These are phyloP conservation scores for Timema cristinae DNA, from an alignment of 2,888 invertebrate species.

Conservation along the genomic window DNA sequence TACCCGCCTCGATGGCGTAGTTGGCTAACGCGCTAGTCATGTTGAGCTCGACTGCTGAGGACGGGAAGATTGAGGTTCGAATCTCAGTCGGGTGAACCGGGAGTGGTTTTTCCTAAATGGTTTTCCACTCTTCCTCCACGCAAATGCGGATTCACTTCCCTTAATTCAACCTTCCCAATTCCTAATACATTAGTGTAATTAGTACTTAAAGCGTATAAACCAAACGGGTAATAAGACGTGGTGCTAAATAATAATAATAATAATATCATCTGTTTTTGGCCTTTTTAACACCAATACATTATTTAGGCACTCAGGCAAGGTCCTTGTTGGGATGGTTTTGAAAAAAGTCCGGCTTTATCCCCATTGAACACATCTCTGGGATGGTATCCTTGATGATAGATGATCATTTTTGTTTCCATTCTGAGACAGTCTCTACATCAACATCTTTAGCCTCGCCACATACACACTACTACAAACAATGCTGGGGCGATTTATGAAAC, in stretches of 20 bases:
- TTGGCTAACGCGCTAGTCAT: too few species aligned
- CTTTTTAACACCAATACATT: background rate
- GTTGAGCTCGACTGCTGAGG: too few species aligned
- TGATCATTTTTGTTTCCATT: slow-evolving; percentile 7
- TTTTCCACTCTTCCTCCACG: too few species aligned
- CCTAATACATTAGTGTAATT: background rate
- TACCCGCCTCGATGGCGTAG: too few species aligned
- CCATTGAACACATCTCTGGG: slow-evolving; percentile 6
- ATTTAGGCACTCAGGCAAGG: background rate
- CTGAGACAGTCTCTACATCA: background rate
- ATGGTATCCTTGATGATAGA: slow-evolving; percentile 1
- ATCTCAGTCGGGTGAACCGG: too few species aligned
- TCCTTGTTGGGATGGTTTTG: background rate
- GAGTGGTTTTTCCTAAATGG: too few species aligned
- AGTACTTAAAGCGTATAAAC: too few species aligned
- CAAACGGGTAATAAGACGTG: too few species aligned
- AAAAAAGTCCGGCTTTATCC: slow-evolving; percentile 8
- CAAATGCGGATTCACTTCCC: too few species aligned
- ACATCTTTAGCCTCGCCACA: slow-evolving; percentile 4
- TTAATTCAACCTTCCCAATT: too few species aligned
- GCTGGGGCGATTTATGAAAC: background rate
- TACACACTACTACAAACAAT: background rate
- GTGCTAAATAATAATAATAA: too few species aligned
- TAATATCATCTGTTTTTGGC: background rate
- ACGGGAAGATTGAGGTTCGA: too few species aligned